Percentiles rank a stretch among this genome's conserved stretches.
phyloP scores from a whole-genome alignment of 2,797 vertebrate species.

The Caiman crocodilus region DNA sequence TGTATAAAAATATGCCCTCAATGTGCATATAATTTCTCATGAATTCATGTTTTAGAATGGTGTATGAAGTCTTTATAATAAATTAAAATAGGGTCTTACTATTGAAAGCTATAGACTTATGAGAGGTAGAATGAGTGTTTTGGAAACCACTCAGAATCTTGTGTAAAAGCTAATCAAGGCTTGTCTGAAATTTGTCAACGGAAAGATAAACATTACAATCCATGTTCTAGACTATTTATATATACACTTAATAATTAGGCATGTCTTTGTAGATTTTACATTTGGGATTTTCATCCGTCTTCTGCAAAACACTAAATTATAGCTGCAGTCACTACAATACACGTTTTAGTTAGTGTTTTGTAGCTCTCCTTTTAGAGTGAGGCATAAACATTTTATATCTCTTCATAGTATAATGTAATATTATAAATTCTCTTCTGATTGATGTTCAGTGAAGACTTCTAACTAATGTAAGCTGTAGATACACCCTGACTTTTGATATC shows the following conservation, averaged over 20 bases:
- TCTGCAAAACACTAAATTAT: constrained; percentile 7
- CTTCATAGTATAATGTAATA: not conserved
- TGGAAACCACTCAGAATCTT: not conserved
- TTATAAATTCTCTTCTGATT: constrained; percentile 15
- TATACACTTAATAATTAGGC: not conserved
- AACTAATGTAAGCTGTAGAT: constrained; percentile 21
- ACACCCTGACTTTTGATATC: not conserved
- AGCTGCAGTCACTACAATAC: not conserved
- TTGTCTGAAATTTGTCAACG: not conserved
- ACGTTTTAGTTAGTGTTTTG: constrained; percentile 5
- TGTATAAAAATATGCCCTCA: not conserved
- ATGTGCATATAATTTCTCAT: not conserved
- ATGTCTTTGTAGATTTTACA: not conserved
- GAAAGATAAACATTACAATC: not conserved
- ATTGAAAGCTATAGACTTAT: not conserved
- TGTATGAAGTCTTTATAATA: not conserved
- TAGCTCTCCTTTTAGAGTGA: constrained; percentile 17
- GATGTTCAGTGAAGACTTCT: not conserved
- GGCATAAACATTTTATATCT: not conserved
- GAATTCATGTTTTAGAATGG: not conserved
- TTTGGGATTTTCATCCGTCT: not conserved
- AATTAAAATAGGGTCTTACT: too few species aligned
- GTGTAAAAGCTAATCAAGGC: not conserved
- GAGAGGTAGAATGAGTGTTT: not conserved
- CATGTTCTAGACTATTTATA: not conserved